phyloP scores from a whole-genome alignment of 64 coral and sea anemone species.

The Stylophora pistillata region DNA sequence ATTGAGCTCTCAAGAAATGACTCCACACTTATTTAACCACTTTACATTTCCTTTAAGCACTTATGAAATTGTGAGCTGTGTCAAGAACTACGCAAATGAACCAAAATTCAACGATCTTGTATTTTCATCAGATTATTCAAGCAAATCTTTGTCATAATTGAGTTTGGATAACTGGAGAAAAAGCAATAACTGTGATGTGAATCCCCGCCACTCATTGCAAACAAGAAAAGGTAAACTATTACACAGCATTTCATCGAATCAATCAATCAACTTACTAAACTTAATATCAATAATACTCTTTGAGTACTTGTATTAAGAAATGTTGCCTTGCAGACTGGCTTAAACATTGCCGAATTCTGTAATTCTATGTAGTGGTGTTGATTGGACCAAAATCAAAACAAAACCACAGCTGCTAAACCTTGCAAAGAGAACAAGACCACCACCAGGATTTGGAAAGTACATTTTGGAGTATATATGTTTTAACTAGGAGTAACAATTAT shows the following conservation, averaged over 20 bases:
- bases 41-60: neutral
- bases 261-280: too few relatives aligned
- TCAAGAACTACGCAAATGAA: too few relatives aligned
- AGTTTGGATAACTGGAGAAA: neutral
- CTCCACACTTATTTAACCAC: too few relatives aligned
- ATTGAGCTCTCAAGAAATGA: too few relatives aligned
- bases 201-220: neutral
- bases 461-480: neutral
- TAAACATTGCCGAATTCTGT: neutral
- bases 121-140: neutral
- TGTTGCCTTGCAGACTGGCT: too few relatives aligned
- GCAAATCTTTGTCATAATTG: neutral
- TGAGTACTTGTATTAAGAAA: too few relatives aligned
- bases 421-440: neutral
- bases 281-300: too few relatives aligned
- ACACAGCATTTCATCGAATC: too few relatives aligned
- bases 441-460: neutral
- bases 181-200: neutral
- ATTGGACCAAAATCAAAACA: neutral
- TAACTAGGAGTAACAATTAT: neutral
- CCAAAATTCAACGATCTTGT: neutral
- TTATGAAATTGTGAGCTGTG: too few relatives aligned
- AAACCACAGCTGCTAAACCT: neutral
- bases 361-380: neutral
- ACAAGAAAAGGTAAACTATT: too few relatives aligned